Base-by-base conservation (phyloP, 2,888 invertebrate species). In the Cataglyphis albicans region DNA sequence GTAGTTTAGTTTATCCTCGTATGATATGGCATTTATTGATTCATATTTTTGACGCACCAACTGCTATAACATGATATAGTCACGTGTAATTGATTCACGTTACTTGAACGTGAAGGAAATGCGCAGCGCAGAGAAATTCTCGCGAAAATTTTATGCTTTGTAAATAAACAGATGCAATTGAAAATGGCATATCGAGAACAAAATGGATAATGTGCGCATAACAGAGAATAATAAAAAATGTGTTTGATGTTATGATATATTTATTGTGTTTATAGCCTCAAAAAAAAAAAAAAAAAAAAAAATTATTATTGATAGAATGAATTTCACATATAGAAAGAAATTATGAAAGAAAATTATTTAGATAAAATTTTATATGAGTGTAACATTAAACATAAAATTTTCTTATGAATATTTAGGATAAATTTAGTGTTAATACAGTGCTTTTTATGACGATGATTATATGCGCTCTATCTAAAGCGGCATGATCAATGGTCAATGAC, bases 401-500 rank as follows among this genome's bases (percentile, higher is more conserved):
- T 74, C 0, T 63, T 44, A 61, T n/a, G 18, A 41, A 63, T 41
- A 21, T 64, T 32, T 9, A 32, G 3, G 1, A 32, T 32, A 7
- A 57, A 6, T 41, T 29, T 65, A 55, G 15, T 15, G 4, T 44
- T 55, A 25, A 74, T 44, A 55, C 3, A 29, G 5, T 59, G 21
- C 0, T 61, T 55, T 29, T 29, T 57, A 35, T 57, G 63, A 10
- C 59, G 25, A 72, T 74, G 74, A 80, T 61, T 67, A 38, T 32
- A 48, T 70, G 55, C 18, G n/a, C 1, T 65, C n/a, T 63, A 21
- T 68, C 38, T 35, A 21, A 12, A 21, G 12, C 15, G 5, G 44
- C 25, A 63, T 52, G 38, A 74, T 82, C 75, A 80, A 82, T 84
- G 82, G 76, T 83, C 84, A 78, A 82, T 21, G 86, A 86, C 70